These are phyloP conservation scores for Myotis davidii DNA, from an alignment of 2,113 vertebrate species.

Conservation along the genomic window DNA sequence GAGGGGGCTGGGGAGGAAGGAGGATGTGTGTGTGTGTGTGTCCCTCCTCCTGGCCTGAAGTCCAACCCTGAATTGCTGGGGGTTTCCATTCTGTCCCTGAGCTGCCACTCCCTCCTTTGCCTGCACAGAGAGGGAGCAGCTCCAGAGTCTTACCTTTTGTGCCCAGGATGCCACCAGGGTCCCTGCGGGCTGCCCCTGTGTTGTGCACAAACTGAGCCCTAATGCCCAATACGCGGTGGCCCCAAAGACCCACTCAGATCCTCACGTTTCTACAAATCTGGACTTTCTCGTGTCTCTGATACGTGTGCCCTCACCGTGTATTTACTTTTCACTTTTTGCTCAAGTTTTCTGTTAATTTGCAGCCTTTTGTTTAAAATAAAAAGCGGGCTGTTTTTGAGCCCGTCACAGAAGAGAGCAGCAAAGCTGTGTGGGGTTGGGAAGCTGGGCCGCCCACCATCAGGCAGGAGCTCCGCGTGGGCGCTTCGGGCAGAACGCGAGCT, in stretches of 20 bases:
- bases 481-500: rapidly evolving
- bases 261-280: rapidly evolving
- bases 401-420: rapidly evolving
- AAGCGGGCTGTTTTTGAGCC: background rate
- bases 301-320: rapidly evolving
- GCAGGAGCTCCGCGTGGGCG: background rate
- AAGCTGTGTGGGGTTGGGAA: background rate
- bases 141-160: background rate
- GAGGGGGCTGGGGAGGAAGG: too few relatives aligned
- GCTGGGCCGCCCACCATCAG: rapidly evolving
- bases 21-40: too few relatives aligned
- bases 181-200: background rate
- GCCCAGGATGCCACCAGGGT: background rate
- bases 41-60: background rate
- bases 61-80: background rate
- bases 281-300: background rate
- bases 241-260: rapidly evolving
- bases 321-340: background rate
- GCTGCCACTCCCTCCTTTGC: background rate
- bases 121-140: background rate
- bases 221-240: rapidly evolving
- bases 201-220: background rate
- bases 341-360: background rate
- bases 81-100: background rate
- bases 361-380: background rate